Percentiles rank a stretch among this genome's conserved stretches.
Conservation (phyloP, 2,797 vertebrate genomes). For the Adelosebastes latens region DNA sequence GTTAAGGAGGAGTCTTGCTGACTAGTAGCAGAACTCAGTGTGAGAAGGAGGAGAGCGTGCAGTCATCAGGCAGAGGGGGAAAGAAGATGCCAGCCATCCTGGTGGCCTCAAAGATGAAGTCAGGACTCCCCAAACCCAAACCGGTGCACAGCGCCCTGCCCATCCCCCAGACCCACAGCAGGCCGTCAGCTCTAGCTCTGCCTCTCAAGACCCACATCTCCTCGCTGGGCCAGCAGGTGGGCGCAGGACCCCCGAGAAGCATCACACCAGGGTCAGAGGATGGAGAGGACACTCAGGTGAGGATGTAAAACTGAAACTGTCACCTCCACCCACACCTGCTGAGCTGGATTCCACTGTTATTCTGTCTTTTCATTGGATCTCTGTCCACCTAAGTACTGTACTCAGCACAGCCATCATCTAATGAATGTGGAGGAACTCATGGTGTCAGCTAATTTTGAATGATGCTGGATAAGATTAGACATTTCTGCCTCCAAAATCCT, state of each 20-base stretch:
- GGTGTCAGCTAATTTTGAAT: background rate
- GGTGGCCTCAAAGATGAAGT: constrained; percentile 97
- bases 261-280: constrained; percentile 67
- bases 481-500: background rate
- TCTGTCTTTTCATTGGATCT: background rate
- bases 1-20: constrained; percentile 1
- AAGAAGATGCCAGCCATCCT: constrained; percentile 97
- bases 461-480: background rate
- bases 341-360: background rate
- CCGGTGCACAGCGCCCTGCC: constrained; percentile 94
- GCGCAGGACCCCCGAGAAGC: constrained; percentile 55
- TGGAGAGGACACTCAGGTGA: constrained; percentile 91
- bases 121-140: constrained; percentile 96
- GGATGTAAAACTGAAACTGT: constrained; percentile 41
- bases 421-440: background rate
- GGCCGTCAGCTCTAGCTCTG: constrained; percentile 74
- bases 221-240: constrained; percentile 74
- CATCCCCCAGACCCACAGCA: constrained; percentile 89
- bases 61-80: constrained; percentile 23
- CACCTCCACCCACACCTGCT: background rate
- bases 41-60: constrained; percentile 13
- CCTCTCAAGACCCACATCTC: constrained; percentile 78
- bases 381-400: background rate
- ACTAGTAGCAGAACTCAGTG: background rate
- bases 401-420: background rate